Evolutionary conservation across 2,888 invertebrate genomes (phyloP).

Genomic region (Athalia rosae): DNA sequence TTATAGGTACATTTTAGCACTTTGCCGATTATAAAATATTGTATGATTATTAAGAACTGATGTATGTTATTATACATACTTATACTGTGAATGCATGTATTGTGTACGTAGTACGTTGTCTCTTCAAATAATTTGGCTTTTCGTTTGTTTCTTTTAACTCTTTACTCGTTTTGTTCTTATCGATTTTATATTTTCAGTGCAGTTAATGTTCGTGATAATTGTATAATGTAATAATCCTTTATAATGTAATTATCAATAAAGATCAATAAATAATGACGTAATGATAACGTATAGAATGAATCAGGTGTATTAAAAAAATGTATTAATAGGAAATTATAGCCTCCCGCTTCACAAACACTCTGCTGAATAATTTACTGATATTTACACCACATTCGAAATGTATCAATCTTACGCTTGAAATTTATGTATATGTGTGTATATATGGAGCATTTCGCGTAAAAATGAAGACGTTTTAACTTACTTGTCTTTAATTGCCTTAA

Average conservation of each 20-base stretch:
- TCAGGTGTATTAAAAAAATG: not conserved
- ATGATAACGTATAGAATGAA: not conserved
- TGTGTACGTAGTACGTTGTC: not conserved
- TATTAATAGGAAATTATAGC: conserved; percentile 46
- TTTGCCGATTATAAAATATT: conserved; percentile 29
- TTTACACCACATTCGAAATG: conserved; percentile 56
- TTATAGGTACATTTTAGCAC: conserved; percentile 33
- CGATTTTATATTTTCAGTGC: not conserved
- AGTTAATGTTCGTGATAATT: not conserved
- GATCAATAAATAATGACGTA: conserved; percentile 13
- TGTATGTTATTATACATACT: not conserved
- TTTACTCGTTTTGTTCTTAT: conserved; percentile 5
- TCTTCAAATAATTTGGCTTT: not conserved
- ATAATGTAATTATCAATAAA: not conserved
- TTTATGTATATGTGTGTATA: conserved; percentile 54
- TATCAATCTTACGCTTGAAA: conserved; percentile 47
- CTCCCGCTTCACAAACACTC: conserved; percentile 53
- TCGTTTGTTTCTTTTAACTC: not conserved
- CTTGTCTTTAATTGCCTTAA: no score
- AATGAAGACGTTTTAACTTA: no score
- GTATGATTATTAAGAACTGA: conserved; percentile 27
- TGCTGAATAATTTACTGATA: conserved; percentile 59
- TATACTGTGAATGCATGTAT: not conserved
- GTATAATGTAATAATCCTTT: not conserved
- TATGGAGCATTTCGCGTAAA: no score